These are phyloP conservation scores for Pluvianellus socialis DNA, from an alignment of 2,113 vertebrate species.

Conservation along the genomic window DNA sequence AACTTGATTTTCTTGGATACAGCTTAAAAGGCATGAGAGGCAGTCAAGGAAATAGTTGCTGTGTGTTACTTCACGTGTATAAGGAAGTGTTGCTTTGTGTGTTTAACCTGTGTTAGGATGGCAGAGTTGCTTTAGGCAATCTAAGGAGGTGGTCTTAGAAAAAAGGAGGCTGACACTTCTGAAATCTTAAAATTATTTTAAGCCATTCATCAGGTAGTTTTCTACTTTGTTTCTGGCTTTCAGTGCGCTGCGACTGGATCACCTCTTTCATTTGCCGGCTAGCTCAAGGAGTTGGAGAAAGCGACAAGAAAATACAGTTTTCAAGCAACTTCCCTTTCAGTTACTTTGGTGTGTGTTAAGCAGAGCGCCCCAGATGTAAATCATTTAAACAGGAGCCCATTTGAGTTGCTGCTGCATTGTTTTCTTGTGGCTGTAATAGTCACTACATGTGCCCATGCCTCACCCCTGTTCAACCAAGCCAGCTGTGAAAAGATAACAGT, in stretches of 20 bases:
- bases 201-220: neutral
- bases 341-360: neutral
- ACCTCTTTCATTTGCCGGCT: neutral
- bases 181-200: neutral
- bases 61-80: neutral
- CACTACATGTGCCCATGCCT: neutral
- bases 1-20: neutral
- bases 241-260: neutral
- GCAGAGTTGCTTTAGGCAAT: neutral
- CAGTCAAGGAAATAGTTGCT: neutral
- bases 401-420: neutral
- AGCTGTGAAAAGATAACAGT: neutral
- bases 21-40: neutral
- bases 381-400: neutral
- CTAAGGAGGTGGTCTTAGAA: neutral
- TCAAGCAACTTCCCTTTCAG: neutral
- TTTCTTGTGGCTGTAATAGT: neutral
- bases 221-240: neutral
- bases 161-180: neutral
- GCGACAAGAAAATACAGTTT: neutral
- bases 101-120: neutral
- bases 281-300: neutral
- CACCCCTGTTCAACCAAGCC: neutral
- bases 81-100: neutral
- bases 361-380: neutral